phyloP scores from a whole-genome alignment of 2,888 invertebrate species.

The Pterostichus madidus region DNA sequence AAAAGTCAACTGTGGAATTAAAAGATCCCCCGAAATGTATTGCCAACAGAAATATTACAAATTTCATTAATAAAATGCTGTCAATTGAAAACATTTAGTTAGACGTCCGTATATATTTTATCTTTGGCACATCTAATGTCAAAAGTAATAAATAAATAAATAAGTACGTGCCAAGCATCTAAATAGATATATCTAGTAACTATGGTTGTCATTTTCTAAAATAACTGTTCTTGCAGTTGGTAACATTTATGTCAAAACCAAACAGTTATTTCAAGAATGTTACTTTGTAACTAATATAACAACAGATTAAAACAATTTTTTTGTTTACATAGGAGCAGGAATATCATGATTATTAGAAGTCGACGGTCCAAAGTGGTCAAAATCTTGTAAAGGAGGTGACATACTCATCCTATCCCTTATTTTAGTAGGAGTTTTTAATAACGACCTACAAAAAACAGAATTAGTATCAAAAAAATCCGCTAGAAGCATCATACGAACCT shows the following conservation, averaged over 20 bases:
- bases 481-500: slow-evolving; percentile 1
- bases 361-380: slow-evolving; percentile 6
- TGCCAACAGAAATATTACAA: too few relatives aligned
- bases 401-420: slow-evolving; percentile 24
- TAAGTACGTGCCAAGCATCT: slow-evolving; percentile 7
- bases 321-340: slow-evolving; percentile 4
- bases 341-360: slow-evolving; percentile 25
- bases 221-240: neutral
- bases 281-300: neutral
- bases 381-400: slow-evolving; percentile 5
- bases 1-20: too few relatives aligned
- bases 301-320: too few relatives aligned
- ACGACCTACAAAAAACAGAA: slow-evolving; percentile 28
- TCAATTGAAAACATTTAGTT: too few relatives aligned
- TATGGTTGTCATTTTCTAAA: neutral
- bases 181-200: neutral
- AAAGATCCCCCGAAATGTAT: too few relatives aligned
- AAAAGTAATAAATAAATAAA: slow-evolving; percentile 8
- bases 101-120: too few relatives aligned
- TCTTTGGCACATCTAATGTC: too few relatives aligned
- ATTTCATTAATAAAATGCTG: too few relatives aligned
- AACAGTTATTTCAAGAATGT: neutral
- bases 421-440: slow-evolving; percentile 42
- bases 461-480: neutral
- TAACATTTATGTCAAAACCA: neutral